A percentile compares a stretch with the other conserved stretches of the same genome.
Conservation (phyloP, 1,140 invertebrate species). For the Globodera rostochiensis region DNA sequence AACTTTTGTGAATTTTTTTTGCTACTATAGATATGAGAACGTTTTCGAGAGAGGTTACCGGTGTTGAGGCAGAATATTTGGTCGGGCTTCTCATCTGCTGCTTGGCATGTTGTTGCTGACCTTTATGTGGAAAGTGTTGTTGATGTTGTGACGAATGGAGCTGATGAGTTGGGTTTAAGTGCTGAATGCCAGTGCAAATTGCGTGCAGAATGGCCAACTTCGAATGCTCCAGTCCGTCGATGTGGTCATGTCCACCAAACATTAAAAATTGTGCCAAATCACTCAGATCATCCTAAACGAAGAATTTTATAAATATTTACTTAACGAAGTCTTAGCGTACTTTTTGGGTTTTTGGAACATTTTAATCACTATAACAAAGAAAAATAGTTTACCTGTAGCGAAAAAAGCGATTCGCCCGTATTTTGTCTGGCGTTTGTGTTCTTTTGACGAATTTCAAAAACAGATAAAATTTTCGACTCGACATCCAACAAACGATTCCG, state of each 20-base stretch:
- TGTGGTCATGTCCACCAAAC: slow-evolving; percentile 6
- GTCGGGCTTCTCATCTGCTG: slow-evolving; percentile 20
- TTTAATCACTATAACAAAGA: background rate
- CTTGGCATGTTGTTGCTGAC: slow-evolving; percentile 15
- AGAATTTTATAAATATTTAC: background rate
- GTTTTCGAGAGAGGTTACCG: slow-evolving; percentile 1
- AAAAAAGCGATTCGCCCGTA: slow-evolving; percentile 16
- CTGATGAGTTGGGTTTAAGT: slow-evolving; percentile 11
- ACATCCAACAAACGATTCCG: slow-evolving; percentile 9
- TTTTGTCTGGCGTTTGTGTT: slow-evolving; percentile 10
- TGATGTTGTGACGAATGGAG: background rate
- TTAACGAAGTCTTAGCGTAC: background rate
- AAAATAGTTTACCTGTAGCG: background rate
- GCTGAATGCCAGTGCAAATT: slow-evolving; percentile 27
- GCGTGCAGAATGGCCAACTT: slow-evolving; percentile 20
- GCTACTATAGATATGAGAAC: background rate
- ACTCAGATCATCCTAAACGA: slow-evolving; percentile 21
- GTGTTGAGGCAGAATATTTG: slow-evolving; percentile 8
- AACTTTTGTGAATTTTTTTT: slow-evolving; percentile 3
- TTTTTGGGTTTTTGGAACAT: too few species aligned
- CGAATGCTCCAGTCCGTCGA: slow-evolving; percentile 20
- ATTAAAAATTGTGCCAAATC: slow-evolving; percentile 22
- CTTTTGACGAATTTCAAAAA: slow-evolving; percentile 14
- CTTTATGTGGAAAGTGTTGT: background rate
- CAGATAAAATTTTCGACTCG: slow-evolving; percentile 17